A percentile compares a stretch with the other conserved stretches of the same genome.
Evolutionary conservation across 2,797 vertebrate genomes (phyloP).

Genomic region (Rhadinocentrus ornatus): DNA sequence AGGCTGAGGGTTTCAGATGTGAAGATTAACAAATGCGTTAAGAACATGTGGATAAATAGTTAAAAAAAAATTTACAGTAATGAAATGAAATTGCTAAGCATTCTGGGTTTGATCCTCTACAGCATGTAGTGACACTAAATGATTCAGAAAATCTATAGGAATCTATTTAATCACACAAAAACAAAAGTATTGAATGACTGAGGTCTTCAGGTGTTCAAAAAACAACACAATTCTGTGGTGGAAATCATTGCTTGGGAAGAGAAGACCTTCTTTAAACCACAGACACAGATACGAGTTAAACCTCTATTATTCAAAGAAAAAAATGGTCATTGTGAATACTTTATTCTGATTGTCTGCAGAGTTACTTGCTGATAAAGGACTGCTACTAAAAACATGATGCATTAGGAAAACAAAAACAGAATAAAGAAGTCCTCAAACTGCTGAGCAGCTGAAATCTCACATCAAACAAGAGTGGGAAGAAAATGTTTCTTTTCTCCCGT

Average conservation of each 20-base stretch:
- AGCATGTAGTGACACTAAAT: not conserved
- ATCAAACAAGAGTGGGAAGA: not conserved
- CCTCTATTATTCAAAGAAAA: not conserved
- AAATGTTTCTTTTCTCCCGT: not conserved
- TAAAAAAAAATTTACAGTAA: not conserved
- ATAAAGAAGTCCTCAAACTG: not conserved
- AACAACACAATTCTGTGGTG: not conserved
- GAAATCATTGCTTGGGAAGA: not conserved
- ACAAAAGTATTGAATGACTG: not conserved
- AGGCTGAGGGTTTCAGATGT: too few species aligned
- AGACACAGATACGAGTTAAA: not conserved
- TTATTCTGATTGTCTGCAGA: not conserved
- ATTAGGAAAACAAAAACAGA: not conserved
- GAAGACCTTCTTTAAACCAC: not conserved
- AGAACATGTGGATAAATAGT: too few species aligned
- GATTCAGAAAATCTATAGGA: not conserved
- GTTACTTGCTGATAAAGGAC: constrained; percentile 9
- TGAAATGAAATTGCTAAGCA: not conserved
- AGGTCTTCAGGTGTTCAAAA: not conserved
- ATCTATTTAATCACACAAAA: not conserved
- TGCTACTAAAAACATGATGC: not conserved
- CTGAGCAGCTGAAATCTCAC: not conserved
- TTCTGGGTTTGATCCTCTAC: not conserved
- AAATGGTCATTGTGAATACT: not conserved
- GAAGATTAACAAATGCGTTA: too few species aligned